A percentile compares a stretch with the other conserved stretches of the same genome.
Evolutionary conservation across 2,797 vertebrate genomes (phyloP).

Genomic region (Hemibagrus guttatus): DNA sequence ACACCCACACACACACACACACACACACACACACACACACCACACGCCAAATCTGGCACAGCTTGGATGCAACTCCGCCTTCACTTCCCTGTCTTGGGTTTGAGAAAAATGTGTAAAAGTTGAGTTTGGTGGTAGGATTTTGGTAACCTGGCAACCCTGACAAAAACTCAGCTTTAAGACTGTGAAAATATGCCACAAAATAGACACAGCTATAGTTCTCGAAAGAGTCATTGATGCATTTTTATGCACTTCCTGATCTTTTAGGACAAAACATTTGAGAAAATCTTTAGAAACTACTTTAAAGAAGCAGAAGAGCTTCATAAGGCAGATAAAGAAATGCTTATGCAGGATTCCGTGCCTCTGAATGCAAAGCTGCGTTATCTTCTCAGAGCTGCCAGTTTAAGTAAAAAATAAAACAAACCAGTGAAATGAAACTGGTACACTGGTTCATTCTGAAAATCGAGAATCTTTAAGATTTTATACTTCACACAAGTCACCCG

Average conservation of each 20-base stretch:
- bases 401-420: too few species aligned
- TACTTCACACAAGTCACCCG: too few species aligned
- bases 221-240: not conserved
- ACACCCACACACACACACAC: too few species aligned
- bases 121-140: too few species aligned
- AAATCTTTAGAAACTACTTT: not conserved
- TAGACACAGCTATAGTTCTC: not conserved
- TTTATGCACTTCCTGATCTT: not conserved
- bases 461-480: not conserved
- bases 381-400: too few species aligned
- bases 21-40: too few species aligned
- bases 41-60: constrained; percentile 9
- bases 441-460: too few species aligned
- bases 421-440: too few species aligned
- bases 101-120: not conserved
- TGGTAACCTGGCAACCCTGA: too few species aligned
- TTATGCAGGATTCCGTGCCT: not conserved
- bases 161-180: not conserved
- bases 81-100: not conserved
- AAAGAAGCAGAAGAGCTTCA: not conserved
- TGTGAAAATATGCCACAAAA: not conserved
- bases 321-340: not conserved
- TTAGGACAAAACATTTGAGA: not conserved
- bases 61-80: not conserved
- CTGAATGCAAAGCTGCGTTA: too few species aligned